A percentile compares a stretch with the other conserved stretches of the same genome.
Evolutionary conservation across 2,888 invertebrate genomes (phyloP).

Genomic region (Eumerus sabulonum): DNA sequence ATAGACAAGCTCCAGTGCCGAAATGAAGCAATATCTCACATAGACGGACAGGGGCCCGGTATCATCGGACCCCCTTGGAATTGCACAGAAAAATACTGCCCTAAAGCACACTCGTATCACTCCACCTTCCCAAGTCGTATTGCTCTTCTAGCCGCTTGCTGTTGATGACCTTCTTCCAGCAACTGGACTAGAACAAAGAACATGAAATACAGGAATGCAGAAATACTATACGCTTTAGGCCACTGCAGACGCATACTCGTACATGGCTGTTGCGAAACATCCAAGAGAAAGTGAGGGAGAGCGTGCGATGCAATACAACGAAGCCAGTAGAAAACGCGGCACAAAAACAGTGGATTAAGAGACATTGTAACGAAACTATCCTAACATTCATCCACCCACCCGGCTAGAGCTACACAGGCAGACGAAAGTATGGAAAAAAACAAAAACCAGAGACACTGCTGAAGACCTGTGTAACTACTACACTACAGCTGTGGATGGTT

Average conservation of each 20-base stretch:
- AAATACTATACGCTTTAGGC: constrained; percentile 20
- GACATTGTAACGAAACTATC: constrained; percentile 32
- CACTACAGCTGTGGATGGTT: neutral
- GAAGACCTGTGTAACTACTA: too few species aligned
- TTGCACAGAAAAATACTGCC: constrained; percentile 10
- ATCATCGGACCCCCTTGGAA: constrained; percentile 20
- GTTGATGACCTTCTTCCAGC: constrained; percentile 58
- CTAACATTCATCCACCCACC: constrained; percentile 40
- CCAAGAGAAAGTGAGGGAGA: constrained; percentile 16
- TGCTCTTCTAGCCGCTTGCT: constrained; percentile 18
- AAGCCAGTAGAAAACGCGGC: constrained; percentile 7
- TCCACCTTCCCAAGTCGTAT: constrained; percentile 15
- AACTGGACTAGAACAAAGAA: constrained; percentile 55
- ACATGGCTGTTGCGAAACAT: neutral
- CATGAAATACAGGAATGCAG: constrained; percentile 2
- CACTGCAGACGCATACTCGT: constrained; percentile 5
- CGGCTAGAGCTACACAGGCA: constrained; percentile 29
- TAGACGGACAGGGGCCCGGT: constrained; percentile 8
- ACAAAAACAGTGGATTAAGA: constrained; percentile 37
- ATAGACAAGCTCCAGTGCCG: constrained; percentile 6
- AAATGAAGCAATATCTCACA: constrained; percentile 25
- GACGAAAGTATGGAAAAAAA: constrained; percentile 3
- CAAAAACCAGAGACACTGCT: constrained; percentile 14
- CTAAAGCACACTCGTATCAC: neutral
- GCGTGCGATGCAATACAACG: neutral